Base-by-base conservation (phyloP, 2,888 invertebrate genomes). In the Apodemia mormo region DNA sequence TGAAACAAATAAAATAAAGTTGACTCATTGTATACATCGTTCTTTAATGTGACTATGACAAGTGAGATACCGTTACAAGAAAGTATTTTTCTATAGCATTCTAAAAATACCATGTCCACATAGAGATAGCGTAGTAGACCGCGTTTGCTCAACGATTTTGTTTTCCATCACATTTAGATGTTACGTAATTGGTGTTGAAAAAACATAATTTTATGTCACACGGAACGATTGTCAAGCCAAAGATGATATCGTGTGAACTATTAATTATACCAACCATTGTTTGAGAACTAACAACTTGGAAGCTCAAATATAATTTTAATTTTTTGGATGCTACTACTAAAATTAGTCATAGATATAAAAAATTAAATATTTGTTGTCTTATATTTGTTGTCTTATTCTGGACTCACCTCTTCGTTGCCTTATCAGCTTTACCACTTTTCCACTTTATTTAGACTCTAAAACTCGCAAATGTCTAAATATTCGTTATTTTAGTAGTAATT, bases 231-330 rank as follows among this genome's bases (percentile, higher is more conserved):
- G 78, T 76, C 80, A 80, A 78, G 72, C 76, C 75, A 77, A 78
- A 83, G 87, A 91, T 90, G 81, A 83, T 89, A 89, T 91, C 88
- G 82, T 86, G 84, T 89, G 86, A 87, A 88, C 85, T 82, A 85
- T 85, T 87, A 89, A 90, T 87, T 86, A 84, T 80, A 83, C 81
- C 83, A 80, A 78, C 81, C 82, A 84, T 86, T 85, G 89, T 91
- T 85, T 80, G 58, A 58, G 30, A 30, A 80, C 76, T 79, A 82
- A 83, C 85, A 85, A 86, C 87, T 85, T 86, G 89, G 88, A 85
- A 86, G 87, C 87, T 86, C 84, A 82, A 84, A 82, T 81, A 45
- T 45, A 45, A 45, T 45, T 45, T 45, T 12, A 85, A 83, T 84
- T 43, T 29, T 56, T 64, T 68, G n/a, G 10, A 40, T 5, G 8